Evolutionary conservation across 2,888 invertebrate genomes (phyloP).

Genomic region (Keiferia lycopersicella): DNA sequence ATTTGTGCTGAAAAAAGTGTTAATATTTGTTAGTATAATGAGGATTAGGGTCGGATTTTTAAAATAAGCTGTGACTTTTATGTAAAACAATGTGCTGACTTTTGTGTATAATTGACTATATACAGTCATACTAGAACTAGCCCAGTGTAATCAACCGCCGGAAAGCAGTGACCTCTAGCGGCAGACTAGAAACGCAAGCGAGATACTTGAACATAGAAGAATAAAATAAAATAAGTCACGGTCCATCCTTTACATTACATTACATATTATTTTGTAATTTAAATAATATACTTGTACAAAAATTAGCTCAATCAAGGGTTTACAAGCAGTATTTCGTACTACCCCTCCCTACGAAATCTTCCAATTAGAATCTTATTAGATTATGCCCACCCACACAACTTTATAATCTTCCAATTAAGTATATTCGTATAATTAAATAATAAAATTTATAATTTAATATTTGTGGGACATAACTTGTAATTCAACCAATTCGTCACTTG

Average conservation of each 20-base stretch:
- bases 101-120: slow-evolving; percentile 5
- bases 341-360: slow-evolving; percentile 17
- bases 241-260: not conserved
- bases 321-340: not conserved
- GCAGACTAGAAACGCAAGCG: slow-evolving; percentile 35
- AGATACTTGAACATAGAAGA: slow-evolving; percentile 37
- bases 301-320: not conserved
- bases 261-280: not conserved
- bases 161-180: slow-evolving; percentile 63
- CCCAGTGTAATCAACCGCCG: slow-evolving; percentile 55
- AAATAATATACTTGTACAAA: not conserved
- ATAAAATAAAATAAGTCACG: slow-evolving; percentile 29
- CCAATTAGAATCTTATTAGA: slow-evolving; percentile 24
- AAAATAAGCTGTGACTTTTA: slow-evolving; percentile 32
- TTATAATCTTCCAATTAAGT: slow-evolving; percentile 15
- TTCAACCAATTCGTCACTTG: not conserved
- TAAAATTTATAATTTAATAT: not conserved
- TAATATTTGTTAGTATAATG: slow-evolving; percentile 30
- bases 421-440: not conserved
- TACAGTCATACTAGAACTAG: slow-evolving; percentile 14
- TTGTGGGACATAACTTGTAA: not conserved
- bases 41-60: slow-evolving; percentile 40
- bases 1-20: slow-evolving; percentile 29
- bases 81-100: slow-evolving; percentile 1
- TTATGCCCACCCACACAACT: not conserved